Base-by-base conservation (phyloP, 1,140 invertebrate species). In the Drosophila nasuta region DNA sequence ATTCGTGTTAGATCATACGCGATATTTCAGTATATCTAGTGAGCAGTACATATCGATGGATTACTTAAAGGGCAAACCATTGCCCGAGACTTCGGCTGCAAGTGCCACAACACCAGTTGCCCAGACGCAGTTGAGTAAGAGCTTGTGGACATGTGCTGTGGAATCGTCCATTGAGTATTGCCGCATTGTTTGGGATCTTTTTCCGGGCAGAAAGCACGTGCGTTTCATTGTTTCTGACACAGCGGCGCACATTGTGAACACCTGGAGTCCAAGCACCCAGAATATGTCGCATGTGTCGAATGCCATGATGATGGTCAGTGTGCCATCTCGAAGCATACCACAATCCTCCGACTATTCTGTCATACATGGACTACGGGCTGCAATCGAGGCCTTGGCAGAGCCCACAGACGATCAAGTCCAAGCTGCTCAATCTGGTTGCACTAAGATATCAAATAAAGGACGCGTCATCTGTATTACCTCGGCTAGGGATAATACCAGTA, bases 111-210 rank as follows among this genome's bases (percentile, higher is more conserved):
- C 56, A 4, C 41, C 48, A 5, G 20, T 56, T 33, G 58, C 51
- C 17, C 69, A 79, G 43, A 70, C 82, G 5, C 78, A 82, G 56
- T 80, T 92, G 15, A 91, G 89, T 46, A 99, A 99, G 93, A 97
- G 97, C 6, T 87, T 99, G 51, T 99, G 98, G 98, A 99, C 98
- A 1, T 98, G 96, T 83, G 96, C 96, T 82, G 96, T 99, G 1
- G 98, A 99, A 94, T 96, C 97, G 3, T 96, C 97, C 2, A 95
- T 98, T 56, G 98, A 99, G 93, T 99, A 99, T 91, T 98, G 97
- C 88, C 94, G 98, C 20, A 98, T 99, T 78, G 97, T 98, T 5
- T 99, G 97, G 97, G 98, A 99, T 93, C 94, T 99, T 25, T 99
- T 98, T 94, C 97, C 98, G 0, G 93, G 94, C 43, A 96, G 96